Base-by-base conservation (phyloP, 2,888 invertebrate species). In the Pristionchus mayeri region DNA sequence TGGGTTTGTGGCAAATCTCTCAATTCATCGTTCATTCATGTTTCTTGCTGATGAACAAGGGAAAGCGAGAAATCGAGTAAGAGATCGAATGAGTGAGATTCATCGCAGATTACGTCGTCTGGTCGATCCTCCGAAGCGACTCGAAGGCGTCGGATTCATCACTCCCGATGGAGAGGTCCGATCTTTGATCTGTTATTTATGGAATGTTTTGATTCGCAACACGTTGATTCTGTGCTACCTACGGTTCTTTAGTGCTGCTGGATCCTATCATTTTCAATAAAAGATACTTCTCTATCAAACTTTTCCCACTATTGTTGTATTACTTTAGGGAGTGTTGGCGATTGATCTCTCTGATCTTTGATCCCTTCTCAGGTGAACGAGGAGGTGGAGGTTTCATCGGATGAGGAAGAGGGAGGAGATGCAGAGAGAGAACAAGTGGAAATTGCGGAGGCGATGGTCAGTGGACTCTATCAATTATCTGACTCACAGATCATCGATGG, bases 121-220 rank as follows among this genome's bases (percentile, higher is more conserved):
- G 11, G 80, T 80, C 16, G 57, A 54, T 27, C 80, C 80, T 6
- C 80, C 80, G 11, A 52, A 54, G 80, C 16, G 16, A 50, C 30
- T 80, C 24, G 80, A 80, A 7, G 80, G 57, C 24, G 80, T 54
- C 13, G 80, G 52, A 18, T 80, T 80, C 54, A 16, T 80, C 52
- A 21, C 16, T 13, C 80, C 80, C 3, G 80, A 80, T 27, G 80
- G 80, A 80, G 80, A 80, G 80, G 80, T 80, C 18, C 9, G 30
- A 44, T 67, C 16, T 27, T 67, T 34, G 24, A 67, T 67, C 24
- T 67, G 6, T 34, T 27, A 9, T 67, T 27, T 27, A 63, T n/a
- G n/a, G 16, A 16, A 18, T 63, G 11, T 63, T 52, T 18, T 52
- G 11, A 11, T 52, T 18, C 63, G n/a, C 11, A 63, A n/a, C n/a